A percentile compares a stretch with the other conserved stretches of the same genome.
Conservation (phyloP, 2,888 invertebrate species). For the Sturmia bella region DNA sequence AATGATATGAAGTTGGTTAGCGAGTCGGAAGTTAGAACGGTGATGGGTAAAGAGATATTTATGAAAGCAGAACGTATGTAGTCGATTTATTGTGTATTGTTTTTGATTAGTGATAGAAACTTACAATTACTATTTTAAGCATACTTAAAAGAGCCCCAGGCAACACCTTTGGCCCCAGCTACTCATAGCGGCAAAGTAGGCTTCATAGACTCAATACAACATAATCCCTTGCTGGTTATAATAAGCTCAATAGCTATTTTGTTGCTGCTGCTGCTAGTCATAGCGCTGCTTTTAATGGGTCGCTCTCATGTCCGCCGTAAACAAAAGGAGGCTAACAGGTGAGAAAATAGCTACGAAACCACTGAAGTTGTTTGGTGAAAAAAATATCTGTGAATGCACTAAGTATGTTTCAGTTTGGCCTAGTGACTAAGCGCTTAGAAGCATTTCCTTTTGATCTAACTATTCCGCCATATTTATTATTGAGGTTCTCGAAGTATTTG, state of each 20-base stretch:
- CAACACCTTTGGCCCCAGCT: slow-evolving; percentile 81
- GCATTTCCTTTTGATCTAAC: too few species aligned
- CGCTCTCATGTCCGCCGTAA: slow-evolving; percentile 75
- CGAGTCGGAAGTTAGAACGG: slow-evolving; percentile 88
- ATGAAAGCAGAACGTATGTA: slow-evolving; percentile 94
- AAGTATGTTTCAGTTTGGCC: too few species aligned
- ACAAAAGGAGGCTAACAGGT: slow-evolving; percentile 78
- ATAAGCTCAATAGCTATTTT: slow-evolving; percentile 79
- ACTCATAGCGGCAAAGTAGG: slow-evolving; percentile 77
- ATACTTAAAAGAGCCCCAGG: slow-evolving; percentile 81
- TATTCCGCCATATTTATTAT: too few species aligned
- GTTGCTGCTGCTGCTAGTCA: slow-evolving; percentile 77
- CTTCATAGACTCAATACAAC: slow-evolving; percentile 78
- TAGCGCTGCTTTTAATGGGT: slow-evolving; percentile 79
- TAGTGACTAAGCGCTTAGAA: too few species aligned
- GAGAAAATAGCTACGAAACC: not conserved
- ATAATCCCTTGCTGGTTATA: slow-evolving; percentile 79
- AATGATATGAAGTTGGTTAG: slow-evolving; percentile 91
- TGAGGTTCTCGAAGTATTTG: too few species aligned
- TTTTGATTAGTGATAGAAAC: not conserved
- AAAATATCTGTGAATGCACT: too few species aligned
- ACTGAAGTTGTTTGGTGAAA: too few species aligned
- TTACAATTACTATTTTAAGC: slow-evolving; percentile 73
- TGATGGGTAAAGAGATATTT: slow-evolving; percentile 89
- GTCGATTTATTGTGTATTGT: not conserved